Evolutionary conservation across 1,140 invertebrate genomes (phyloP).

Genomic region (silkworm (Bombyx mori)): DNA sequence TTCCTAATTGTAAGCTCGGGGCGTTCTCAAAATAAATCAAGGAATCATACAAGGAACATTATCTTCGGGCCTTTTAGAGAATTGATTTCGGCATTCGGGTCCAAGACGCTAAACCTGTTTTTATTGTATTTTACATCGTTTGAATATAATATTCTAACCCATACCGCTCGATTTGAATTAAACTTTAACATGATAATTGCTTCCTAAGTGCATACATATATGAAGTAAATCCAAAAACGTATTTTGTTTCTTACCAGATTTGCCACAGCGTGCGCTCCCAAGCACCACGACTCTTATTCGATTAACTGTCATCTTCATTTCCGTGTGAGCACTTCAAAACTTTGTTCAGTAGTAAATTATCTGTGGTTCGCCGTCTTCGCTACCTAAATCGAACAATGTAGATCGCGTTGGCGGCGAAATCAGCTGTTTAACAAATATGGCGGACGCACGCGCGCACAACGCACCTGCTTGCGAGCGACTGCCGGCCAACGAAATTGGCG

Average conservation of each 20-base stretch:
- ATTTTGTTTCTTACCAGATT: constrained; percentile 68
- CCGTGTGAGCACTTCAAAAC: constrained; percentile 35
- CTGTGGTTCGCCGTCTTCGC: constrained; percentile 17
- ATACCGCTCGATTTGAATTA: no score
- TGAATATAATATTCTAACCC: constrained; percentile 5
- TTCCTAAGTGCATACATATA: no score
- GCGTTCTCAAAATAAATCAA: constrained; percentile 38
- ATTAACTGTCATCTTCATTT: constrained; percentile 73
- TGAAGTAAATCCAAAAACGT: no score
- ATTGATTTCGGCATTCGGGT: constrained; percentile 41
- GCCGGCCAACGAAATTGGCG: constrained; percentile 55
- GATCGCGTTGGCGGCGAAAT: constrained; percentile 43
- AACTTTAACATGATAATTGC: no score
- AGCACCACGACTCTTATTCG: constrained; percentile 80
- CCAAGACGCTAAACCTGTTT: not conserved
- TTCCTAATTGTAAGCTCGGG: constrained; percentile 23
- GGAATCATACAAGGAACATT: constrained; percentile 31
- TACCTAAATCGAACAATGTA: constrained; percentile 19
- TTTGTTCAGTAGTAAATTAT: constrained; percentile 22
- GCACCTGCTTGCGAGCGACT: constrained; percentile 63
- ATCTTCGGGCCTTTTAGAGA: constrained; percentile 41
- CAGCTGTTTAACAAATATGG: constrained; percentile 40
- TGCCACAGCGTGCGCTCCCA: constrained; percentile 77
- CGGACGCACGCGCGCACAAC: constrained; percentile 56
- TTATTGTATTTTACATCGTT: constrained; percentile 13